phyloP scores from a whole-genome alignment of 2,113 vertebrate genomes.

The Oreochromis spilurus region DNA sequence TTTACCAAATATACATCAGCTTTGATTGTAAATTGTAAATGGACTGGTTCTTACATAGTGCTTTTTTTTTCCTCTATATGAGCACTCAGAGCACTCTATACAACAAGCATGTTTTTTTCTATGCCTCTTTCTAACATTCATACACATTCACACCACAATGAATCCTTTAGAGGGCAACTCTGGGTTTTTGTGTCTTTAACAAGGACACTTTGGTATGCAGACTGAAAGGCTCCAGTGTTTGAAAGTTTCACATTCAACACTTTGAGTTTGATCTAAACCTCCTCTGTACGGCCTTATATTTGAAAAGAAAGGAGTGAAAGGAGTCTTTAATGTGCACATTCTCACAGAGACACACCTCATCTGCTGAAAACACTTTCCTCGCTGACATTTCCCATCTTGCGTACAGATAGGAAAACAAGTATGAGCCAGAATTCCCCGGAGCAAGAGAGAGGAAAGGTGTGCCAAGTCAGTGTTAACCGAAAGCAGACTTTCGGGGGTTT shows the following conservation, averaged over 20 bases:
- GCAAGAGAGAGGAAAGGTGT: neutral
- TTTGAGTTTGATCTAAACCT: neutral
- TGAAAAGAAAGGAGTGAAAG: neutral
- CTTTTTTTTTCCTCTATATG: neutral
- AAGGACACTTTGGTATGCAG: neutral
- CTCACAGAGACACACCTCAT: neutral
- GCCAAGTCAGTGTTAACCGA: neutral
- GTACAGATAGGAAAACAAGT: slow-evolving; percentile 1
- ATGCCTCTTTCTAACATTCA: neutral
- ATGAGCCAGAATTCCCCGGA: neutral
- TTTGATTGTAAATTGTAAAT: neutral
- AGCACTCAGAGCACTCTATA: neutral
- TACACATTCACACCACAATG: neutral
- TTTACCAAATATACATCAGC: neutral
- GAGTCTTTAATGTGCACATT: neutral
- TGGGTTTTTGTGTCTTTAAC: neutral
- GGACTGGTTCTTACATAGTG: neutral
- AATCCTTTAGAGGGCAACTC: neutral
- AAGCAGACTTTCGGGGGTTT: accelerated
- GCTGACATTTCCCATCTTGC: neutral
- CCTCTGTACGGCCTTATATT: neutral
- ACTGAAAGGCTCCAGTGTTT: neutral
- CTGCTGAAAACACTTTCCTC: neutral
- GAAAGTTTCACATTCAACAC: neutral
- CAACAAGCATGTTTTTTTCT: neutral